These are phyloP conservation scores for Drosophila gaucha DNA, from an alignment of 2,888 invertebrate species.

Conservation along the genomic window DNA sequence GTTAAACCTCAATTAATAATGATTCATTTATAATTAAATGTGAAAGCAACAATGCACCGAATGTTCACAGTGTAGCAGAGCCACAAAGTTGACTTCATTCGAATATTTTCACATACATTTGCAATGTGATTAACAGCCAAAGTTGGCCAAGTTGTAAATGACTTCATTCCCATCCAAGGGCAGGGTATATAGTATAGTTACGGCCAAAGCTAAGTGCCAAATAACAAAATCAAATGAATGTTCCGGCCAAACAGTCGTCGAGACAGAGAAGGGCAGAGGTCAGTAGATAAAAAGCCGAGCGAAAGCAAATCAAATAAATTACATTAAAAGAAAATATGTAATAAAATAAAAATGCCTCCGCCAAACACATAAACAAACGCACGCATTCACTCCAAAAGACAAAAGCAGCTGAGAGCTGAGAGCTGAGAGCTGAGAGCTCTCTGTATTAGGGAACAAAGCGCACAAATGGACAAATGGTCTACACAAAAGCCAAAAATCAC, in stretches of 20 bases:
- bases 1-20: not conserved
- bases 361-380: slow-evolving; percentile 21
- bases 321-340: slow-evolving; percentile 77
- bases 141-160: slow-evolving; percentile 16
- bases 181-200: slow-evolving; percentile 18
- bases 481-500: slow-evolving; percentile 29
- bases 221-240: slow-evolving; percentile 72
- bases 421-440: not conserved
- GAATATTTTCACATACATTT: not conserved
- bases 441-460: slow-evolving; percentile 32
- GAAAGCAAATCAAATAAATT: slow-evolving; percentile 71
- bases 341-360: slow-evolving; percentile 65
- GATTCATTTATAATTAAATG: not conserved
- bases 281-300: slow-evolving; percentile 38
- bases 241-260: slow-evolving; percentile 12
- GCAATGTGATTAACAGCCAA: slow-evolving; percentile 20
- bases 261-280: not conserved
- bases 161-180: slow-evolving; percentile 2
- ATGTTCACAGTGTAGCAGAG: not conserved
- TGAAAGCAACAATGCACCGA: not conserved
- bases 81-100: not conserved
- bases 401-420: not conserved
- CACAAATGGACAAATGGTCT: slow-evolving; percentile 49
- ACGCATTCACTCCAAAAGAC: too few species aligned
- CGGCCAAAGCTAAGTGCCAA: slow-evolving; percentile 61